These are phyloP conservation scores for Drosophila setifemur DNA, from an alignment of 1,140 invertebrate species.

Conservation along the genomic window DNA sequence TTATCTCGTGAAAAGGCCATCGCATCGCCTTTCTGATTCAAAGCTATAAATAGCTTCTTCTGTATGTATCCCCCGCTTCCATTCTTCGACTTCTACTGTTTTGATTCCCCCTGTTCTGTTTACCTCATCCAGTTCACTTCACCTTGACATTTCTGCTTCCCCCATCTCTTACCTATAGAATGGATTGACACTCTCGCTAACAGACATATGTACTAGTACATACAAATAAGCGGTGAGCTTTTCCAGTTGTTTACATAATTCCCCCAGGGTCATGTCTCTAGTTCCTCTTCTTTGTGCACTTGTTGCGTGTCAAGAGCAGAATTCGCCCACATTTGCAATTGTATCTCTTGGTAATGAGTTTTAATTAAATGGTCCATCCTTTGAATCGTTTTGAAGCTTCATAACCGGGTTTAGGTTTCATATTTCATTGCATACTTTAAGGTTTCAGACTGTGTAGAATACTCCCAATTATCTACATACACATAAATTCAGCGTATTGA, in stretches of 20 bases:
- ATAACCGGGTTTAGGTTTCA: too few relatives aligned
- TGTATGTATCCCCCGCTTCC: background rate
- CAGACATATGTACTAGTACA: background rate
- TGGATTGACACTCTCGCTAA: background rate
- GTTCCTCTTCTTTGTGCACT: background rate
- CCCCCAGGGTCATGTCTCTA: background rate
- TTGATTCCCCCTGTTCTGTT: background rate
- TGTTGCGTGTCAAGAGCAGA: background rate
- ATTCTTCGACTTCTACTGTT: background rate
- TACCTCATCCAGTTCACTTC: background rate
- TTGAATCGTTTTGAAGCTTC: too few relatives aligned
- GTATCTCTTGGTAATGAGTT: too few relatives aligned
- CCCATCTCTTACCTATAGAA: background rate
- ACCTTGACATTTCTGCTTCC: background rate
- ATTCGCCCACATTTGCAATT: background rate
- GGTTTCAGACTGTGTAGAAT: background rate
- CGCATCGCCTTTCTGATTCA: background rate
- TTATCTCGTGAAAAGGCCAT: background rate
- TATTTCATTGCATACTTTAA: conserved; percentile 19
- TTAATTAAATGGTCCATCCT: background rate
- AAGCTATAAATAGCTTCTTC: background rate
- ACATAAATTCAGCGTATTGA: background rate
- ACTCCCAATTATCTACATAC: background rate
- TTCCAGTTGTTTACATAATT: background rate
- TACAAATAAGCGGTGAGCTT: too few relatives aligned